Conservation (phyloP, 2,113 vertebrate genomes). For the Hyla sarda region DNA sequence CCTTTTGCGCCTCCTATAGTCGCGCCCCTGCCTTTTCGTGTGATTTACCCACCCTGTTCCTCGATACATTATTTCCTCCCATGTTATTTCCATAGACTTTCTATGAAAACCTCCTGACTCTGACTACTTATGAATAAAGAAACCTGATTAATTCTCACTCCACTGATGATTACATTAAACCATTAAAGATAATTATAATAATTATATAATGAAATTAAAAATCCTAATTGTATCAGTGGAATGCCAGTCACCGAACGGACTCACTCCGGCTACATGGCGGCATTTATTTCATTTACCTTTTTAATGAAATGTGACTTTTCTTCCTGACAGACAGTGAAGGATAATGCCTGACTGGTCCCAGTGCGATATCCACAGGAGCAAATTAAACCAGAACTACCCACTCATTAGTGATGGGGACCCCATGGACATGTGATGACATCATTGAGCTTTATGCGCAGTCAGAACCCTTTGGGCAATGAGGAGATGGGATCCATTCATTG, state of each 20-base stretch:
- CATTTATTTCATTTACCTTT: constrained; percentile 61
- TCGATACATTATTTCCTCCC: too few species aligned
- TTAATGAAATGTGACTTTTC: constrained; percentile 62
- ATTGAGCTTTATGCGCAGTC: constrained; percentile 51
- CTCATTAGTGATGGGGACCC: constrained; percentile 54
- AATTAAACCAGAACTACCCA: constrained; percentile 56
- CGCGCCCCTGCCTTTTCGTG: too few species aligned
- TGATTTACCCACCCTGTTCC: too few species aligned
- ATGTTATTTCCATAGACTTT: too few species aligned
- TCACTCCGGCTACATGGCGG: constrained; percentile 40
- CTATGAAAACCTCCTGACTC: neutral
- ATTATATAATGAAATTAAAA: constrained; percentile 5
- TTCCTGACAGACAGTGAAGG: constrained; percentile 60
- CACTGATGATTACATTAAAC: neutral
- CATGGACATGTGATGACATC: constrained; percentile 60
- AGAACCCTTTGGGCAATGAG: neutral
- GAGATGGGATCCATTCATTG: constrained; percentile 41
- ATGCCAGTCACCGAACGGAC: neutral
- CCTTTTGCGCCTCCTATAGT: too few species aligned
- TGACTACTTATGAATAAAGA: neutral
- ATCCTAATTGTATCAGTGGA: neutral
- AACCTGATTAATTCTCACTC: neutral
- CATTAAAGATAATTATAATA: constrained; percentile 20
- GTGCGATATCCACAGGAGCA: constrained; percentile 62
- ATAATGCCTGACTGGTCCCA: constrained; percentile 56